Evolutionary conservation across 1,140 invertebrate genomes (phyloP).

Genomic region (Ericerus pela): DNA sequence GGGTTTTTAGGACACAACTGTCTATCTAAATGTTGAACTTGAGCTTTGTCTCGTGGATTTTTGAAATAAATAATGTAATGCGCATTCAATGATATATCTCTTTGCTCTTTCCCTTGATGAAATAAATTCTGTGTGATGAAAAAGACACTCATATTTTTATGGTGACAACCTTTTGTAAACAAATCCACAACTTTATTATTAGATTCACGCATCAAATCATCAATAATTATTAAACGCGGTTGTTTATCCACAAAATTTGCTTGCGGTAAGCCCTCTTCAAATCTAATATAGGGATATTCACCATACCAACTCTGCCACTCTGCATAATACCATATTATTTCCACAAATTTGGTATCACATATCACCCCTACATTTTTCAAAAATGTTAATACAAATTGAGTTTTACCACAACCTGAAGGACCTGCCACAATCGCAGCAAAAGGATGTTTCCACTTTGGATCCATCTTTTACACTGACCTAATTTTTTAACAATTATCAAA

Average conservation of each 20-base stretch:
- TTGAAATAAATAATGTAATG: too few relatives aligned
- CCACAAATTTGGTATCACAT: not conserved
- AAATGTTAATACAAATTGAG: slow-evolving; percentile 14
- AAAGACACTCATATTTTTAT: too few relatives aligned
- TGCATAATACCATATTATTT: not conserved
- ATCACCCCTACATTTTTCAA: not conserved
- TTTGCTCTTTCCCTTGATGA: too few relatives aligned
- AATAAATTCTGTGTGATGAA: too few relatives aligned
- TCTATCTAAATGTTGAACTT: too few relatives aligned
- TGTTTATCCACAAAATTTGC: not conserved
- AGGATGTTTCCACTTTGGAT: slow-evolving; percentile 10
- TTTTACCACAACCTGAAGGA: slow-evolving; percentile 13
- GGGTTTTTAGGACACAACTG: too few relatives aligned
- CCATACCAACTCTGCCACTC: not conserved
- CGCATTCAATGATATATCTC: too few relatives aligned
- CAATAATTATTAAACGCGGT: slow-evolving; percentile 12
- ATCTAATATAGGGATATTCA: not conserved
- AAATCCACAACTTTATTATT: not conserved
- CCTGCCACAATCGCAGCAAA: slow-evolving; percentile 7
- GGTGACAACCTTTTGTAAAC: too few relatives aligned
- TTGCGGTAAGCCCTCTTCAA: not conserved
- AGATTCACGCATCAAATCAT: slow-evolving; percentile 17
- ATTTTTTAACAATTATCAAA: too few relatives aligned
- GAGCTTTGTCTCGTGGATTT: too few relatives aligned
- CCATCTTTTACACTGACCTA: too few relatives aligned